Base-by-base conservation (phyloP, 2,888 invertebrate genomes). In the Himalopsyche tibetana region DNA sequence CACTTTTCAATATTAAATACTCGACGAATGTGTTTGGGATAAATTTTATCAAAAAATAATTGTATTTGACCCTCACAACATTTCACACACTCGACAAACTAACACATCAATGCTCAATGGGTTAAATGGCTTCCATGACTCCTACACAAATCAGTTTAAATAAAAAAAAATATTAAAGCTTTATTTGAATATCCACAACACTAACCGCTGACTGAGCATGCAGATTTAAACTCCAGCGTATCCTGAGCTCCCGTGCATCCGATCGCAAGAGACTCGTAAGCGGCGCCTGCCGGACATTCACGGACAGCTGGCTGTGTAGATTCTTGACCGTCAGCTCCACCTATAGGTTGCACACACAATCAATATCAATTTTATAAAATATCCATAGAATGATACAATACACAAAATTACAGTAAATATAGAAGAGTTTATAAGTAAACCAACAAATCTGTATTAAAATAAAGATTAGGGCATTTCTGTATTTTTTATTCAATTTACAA, bases 161-260 rank as follows among this genome's bases (percentile, higher is more conserved):
- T 28, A 28, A 28, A 28, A 28, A 28, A 28, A 28, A 28, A 28
- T n/a, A n/a, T 28, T 28, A 28, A 28, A 28, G 28, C 28, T 28
- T 28, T 28, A 28, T 40, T 11, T 19, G 19, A 80, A 5, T 19
- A 17, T 45, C 12, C 6, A 5, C 3, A 51, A 28, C 89, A 89
- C 90, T 91, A 90, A 94, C 95, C 94, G 38, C 93, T 94, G 88
- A 92, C 92, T 11, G 93, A 91, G 89, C 95, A 95, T 1, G 93
- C 91, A 0, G 94, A 94, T 89, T 93, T 94, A 90, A 95, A 94
- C 90, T 95, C 95, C 91, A 95, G 93, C 28, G 94, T 93, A 89
- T 94, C 94, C 88, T 93, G 93, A 0, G 92, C 90, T 42, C 91
- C 91, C 83, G 93, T 93, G 89, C 95, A 95, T 36, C 95, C 95